Percentiles rank a stretch among this genome's conserved stretches.
These are phyloP conservation scores for Ganaspis brasiliensis DNA, from an alignment of 2,888 invertebrate species.

Conservation along the genomic window DNA sequence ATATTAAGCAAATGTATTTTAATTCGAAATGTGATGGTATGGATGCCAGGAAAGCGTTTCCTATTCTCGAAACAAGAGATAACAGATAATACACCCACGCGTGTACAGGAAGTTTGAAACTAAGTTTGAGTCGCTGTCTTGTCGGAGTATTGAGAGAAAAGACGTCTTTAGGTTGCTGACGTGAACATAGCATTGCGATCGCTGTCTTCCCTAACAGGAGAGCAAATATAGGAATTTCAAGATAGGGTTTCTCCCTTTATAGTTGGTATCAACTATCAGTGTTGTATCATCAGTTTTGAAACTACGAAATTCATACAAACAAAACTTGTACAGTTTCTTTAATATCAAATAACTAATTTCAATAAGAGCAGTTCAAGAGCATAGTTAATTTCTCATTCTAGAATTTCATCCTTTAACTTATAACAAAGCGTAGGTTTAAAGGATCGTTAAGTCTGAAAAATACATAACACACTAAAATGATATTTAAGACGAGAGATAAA, in stretches of 20 bases:
- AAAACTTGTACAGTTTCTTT: constrained; percentile 7
- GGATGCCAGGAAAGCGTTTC: constrained; percentile 6
- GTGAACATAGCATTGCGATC: constrained; percentile 6
- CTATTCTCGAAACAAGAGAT: constrained; percentile 1
- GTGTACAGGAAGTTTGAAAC: constrained; percentile 34
- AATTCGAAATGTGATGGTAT: neutral
- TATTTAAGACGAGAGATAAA: neutral
- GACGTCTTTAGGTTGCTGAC: constrained; percentile 9
- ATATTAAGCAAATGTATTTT: neutral
- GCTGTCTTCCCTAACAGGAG: neutral
- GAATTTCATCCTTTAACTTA: no score
- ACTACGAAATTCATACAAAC: neutral
- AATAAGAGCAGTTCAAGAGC: no score
- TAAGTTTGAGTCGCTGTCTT: constrained; percentile 26
- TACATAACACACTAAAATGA: neutral
- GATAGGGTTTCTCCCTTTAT: constrained; percentile 16
- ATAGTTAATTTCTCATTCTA: no score
- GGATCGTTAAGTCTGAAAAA: no score
- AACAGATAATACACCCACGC: constrained; percentile 10
- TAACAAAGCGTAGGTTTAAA: no score
- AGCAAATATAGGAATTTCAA: constrained; percentile 8
- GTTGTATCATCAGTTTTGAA: constrained; percentile 4
- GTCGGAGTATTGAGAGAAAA: constrained; percentile 5
- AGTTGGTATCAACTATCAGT: constrained; percentile 17
- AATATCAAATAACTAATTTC: neutral